A percentile compares a stretch with the other conserved stretches of the same genome.
These are phyloP conservation scores for Meandrina meandrites DNA, from an alignment of 92 coral and sea anemone genomes.

Conservation along the genomic window DNA sequence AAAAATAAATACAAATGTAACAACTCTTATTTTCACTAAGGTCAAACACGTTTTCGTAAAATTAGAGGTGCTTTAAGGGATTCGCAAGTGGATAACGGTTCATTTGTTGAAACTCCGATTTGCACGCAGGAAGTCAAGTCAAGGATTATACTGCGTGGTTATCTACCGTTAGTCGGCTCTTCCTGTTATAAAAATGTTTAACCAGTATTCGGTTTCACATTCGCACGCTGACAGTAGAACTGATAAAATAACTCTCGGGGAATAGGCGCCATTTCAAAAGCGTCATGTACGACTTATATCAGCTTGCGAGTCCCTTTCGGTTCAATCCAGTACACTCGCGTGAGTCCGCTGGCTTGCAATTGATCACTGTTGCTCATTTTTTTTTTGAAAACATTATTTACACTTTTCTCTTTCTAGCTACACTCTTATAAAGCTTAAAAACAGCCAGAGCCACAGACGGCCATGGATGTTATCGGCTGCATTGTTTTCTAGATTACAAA, in stretches of 20 bases:
- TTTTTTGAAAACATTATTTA: too few species aligned
- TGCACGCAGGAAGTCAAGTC: neutral
- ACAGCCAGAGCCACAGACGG: too few species aligned
- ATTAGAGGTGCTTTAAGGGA: neutral
- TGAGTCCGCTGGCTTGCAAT: neutral
- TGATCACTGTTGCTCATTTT: neutral
- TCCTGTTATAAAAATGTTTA: neutral
- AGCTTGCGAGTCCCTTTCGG: neutral
- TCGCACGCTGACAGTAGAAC: neutral
- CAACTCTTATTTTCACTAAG: neutral
- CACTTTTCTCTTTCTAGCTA: neutral
- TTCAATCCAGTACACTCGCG: too few species aligned
- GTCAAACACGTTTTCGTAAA: neutral
- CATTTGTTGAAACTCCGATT: too few species aligned
- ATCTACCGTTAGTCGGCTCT: neutral
- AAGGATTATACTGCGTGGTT: too few species aligned
- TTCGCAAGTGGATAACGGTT: neutral
- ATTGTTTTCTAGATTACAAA: neutral
- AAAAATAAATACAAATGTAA: neutral
- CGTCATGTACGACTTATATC: neutral
- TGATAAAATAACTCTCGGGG: neutral
- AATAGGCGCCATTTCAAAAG: neutral
- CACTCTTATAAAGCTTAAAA: neutral
- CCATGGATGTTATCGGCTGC: neutral
- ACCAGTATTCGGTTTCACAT: neutral